Base-by-base conservation (phyloP, 53 echinoderm and acorn worm genomes). In the Henricia sp. region DNA sequence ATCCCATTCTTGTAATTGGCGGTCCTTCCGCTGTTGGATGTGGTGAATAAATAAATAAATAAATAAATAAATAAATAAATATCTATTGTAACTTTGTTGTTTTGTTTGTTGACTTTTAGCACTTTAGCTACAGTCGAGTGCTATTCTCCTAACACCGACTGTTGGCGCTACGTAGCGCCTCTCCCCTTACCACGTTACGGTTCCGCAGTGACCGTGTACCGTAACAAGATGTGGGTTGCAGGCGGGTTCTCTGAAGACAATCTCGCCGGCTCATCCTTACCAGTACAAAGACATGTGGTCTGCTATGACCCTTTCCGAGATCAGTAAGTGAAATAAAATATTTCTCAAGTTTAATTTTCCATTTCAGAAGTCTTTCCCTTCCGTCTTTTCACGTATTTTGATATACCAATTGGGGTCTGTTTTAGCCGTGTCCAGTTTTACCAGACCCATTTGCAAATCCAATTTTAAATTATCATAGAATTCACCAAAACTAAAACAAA, bases 111-210 rank as follows among this genome's bases (percentile, higher is more conserved):
- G 26, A n/a, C 0, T 44, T 34, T 46, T 36, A 93, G 93, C 9
- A 76, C 84, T 19, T 46, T 93, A 28, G 46, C 74, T 3, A 58
- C 84, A 1, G 93, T 93, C 9, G 93, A 93, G 43, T 48, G 87
- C 19, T 93, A 93, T 64, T 74, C 87, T 6, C 90, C 93, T 0
- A 74, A 64, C 14, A 67, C 93, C 9, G 83, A 93, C 75, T 52
- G 36, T 41, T 93, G 93, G 93, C 93, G 83, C 6, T 72, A 76
- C 27, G 77, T 71, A 6, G 87, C 93, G 26, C 76, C 93, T 1
- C 65, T 93, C 1, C 90, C 87, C 11, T 90, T 77, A 11, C 82
- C 93, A 16, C 93, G 93, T 16, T 93, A 90, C 37, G 89, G 90
- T 41, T 65, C 72, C 28, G 89, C 90, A 13, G 87, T 89, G n/a